A percentile compares a stretch with the other conserved stretches of the same genome.
These are phyloP conservation scores for Drosophila navojoa DNA, from an alignment of 1,140 invertebrate genomes.

Conservation along the genomic window DNA sequence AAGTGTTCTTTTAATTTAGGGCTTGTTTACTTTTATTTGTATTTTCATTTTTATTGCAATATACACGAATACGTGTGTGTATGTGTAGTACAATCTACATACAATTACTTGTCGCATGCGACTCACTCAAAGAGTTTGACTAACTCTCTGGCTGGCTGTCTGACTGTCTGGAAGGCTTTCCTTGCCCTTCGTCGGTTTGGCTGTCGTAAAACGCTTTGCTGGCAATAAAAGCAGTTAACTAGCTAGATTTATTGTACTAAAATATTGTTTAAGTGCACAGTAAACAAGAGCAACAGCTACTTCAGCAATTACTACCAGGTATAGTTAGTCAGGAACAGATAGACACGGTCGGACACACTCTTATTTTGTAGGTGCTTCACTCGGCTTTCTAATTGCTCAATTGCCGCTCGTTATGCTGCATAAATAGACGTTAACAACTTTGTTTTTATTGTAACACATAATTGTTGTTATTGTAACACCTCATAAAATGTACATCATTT, in stretches of 20 bases:
- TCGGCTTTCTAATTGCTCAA: conserved; percentile 47
- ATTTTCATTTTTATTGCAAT: conserved; percentile 70
- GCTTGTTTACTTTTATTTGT: conserved; percentile 76
- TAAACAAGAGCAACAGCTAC: conserved; percentile 54
- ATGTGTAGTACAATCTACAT: conserved; percentile 77
- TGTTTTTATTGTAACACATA: conserved; percentile 37
- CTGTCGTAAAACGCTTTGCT: conserved; percentile 81
- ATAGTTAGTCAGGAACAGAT: conserved; percentile 5
- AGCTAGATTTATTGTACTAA: conserved; percentile 83
- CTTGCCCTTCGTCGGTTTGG: conserved; percentile 50
- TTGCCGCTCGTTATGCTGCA: conserved; percentile 33
- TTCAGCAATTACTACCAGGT: conserved; percentile 24
- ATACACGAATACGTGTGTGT: too few species aligned
- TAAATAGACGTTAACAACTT: conserved; percentile 10
- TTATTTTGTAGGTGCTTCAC: conserved; percentile 69
- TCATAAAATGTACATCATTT: conserved; percentile 1
- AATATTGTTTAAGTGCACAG: conserved; percentile 77
- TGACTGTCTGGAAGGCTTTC: not conserved
- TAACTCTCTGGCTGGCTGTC: not conserved
- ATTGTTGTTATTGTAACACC: conserved; percentile 26
- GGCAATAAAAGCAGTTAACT: conserved; percentile 83
- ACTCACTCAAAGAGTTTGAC: conserved; percentile 58
- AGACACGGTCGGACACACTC: conserved; percentile 55
- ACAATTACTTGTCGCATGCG: conserved; percentile 57
- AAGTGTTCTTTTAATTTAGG: conserved; percentile 75